phyloP scores from a whole-genome alignment of 2,797 vertebrate genomes.

The Neostethus bicornis region DNA sequence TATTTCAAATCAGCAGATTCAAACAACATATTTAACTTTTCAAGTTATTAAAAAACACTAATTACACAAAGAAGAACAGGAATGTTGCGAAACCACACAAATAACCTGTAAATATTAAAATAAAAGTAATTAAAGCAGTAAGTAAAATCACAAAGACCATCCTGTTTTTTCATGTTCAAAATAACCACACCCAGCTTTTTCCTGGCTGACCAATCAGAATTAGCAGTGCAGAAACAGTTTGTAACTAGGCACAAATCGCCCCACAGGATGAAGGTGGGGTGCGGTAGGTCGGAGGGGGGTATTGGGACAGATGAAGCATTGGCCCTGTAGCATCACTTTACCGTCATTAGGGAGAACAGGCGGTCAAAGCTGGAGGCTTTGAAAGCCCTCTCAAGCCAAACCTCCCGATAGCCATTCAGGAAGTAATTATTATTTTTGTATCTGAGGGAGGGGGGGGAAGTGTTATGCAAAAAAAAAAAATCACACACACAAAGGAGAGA shows the following conservation, averaged over 20 bases:
- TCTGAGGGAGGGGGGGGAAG: slow-evolving; percentile 92
- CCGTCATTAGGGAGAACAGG: slow-evolving; percentile 99
- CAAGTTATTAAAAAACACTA: slow-evolving; percentile 1
- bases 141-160: slow-evolving; percentile 29
- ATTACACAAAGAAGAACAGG: slow-evolving; percentile 5
- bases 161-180: slow-evolving; percentile 41
- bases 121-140: slow-evolving; percentile 22
- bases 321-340: slow-evolving; percentile 91
- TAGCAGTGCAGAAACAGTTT: slow-evolving; percentile 82
- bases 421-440: slow-evolving; percentile 99
- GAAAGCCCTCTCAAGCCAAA: slow-evolving; percentile 99
- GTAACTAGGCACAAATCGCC: slow-evolving; percentile 79
- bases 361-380: slow-evolving; percentile 99
- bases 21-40: not conserved
- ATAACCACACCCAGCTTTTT: slow-evolving; percentile 42
- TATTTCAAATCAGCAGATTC: slow-evolving; percentile 28
- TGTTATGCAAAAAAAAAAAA: slow-evolving; percentile 84
- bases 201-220: slow-evolving; percentile 96
- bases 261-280: slow-evolving; percentile 83
- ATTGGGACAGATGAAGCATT: slow-evolving; percentile 81
- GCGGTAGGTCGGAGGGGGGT: no score
- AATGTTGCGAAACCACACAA: slow-evolving; percentile 37
- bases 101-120: slow-evolving; percentile 29
- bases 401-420: slow-evolving; percentile 99
- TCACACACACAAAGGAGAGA: slow-evolving; percentile 82